Percentiles rank a stretch among this genome's conserved stretches.
Conservation (phyloP, 2,113 vertebrate species). For the Tupaia chinensis region DNA sequence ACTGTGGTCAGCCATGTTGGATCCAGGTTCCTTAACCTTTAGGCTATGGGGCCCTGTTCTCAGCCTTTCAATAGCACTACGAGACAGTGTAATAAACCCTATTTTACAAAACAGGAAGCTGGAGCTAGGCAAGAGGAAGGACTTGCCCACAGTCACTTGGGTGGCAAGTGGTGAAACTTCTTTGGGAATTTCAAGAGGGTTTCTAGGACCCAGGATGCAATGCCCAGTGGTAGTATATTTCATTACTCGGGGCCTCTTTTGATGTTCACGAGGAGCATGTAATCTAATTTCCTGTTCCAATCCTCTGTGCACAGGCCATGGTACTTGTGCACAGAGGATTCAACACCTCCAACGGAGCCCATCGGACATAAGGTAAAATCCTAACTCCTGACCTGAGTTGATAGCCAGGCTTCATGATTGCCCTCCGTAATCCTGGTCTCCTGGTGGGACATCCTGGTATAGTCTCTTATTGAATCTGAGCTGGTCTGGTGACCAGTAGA, state of each 20-base stretch:
- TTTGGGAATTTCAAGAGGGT: background rate
- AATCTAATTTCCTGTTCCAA: background rate
- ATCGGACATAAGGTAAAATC: background rate
- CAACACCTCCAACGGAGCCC: background rate
- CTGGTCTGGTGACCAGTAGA: background rate
- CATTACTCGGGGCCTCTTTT: background rate
- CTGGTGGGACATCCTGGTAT: rapidly evolving
- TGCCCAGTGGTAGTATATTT: background rate
- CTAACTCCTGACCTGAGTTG: background rate
- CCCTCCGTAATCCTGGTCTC: background rate
- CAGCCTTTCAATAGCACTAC: background rate
- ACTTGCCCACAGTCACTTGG: background rate
- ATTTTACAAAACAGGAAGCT: background rate
- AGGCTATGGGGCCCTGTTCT: no score
- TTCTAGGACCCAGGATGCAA: background rate
- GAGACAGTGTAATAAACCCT: background rate
- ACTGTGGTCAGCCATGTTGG: no score
- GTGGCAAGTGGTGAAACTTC: background rate
- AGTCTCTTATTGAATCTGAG: background rate
- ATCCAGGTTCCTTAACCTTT: no score
- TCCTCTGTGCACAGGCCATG: no score
- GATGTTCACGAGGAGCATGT: background rate
- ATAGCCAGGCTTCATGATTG: background rate
- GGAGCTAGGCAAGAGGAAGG: background rate
- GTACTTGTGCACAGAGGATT: no score